These are phyloP conservation scores for Pycnomerus fuliginosus DNA, from an alignment of 2,888 invertebrate genomes.

Conservation along the genomic window DNA sequence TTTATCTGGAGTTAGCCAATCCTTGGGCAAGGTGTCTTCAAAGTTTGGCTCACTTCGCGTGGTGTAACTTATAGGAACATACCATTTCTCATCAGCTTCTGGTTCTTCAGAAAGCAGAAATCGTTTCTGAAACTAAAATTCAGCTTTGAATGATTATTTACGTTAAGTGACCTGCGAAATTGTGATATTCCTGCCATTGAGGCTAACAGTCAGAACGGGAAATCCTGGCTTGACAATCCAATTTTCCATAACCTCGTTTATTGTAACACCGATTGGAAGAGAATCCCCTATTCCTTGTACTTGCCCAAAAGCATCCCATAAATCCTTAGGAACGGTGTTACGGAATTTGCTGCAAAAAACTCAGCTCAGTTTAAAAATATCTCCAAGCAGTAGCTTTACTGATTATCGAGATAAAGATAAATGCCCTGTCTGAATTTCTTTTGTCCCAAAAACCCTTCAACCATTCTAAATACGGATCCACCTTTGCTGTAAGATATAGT, in stretches of 20 bases:
- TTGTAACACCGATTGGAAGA: constrained; percentile 12
- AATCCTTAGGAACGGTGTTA: constrained; percentile 54
- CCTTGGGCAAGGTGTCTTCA: constrained; percentile 40
- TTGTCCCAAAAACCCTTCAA: not conserved
- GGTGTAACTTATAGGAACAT: constrained; percentile 58
- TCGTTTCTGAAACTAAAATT: constrained; percentile 25
- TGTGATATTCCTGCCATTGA: constrained; percentile 12
- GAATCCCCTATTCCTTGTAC: constrained; percentile 8
- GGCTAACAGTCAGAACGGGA: constrained; percentile 56
- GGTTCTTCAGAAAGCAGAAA: constrained; percentile 25
- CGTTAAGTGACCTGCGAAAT: constrained; percentile 27
- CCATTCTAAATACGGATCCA: not conserved
- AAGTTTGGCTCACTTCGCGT: too few species aligned
- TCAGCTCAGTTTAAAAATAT: not conserved
- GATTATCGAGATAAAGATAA: not conserved
- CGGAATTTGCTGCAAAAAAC: constrained; percentile 47
- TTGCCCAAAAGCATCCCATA: constrained; percentile 47
- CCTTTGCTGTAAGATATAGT: constrained; percentile 62
- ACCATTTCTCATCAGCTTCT: constrained; percentile 45
- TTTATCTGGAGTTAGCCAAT: constrained; percentile 39
- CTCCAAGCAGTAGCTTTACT: not conserved
- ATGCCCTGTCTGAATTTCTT: not conserved
- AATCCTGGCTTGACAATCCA: constrained; percentile 64
- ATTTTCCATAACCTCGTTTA: constrained; percentile 55
- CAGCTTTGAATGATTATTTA: too few species aligned